phyloP scores from a whole-genome alignment of 2,797 vertebrate genomes.

The Tenualosa thibaudeaui region DNA sequence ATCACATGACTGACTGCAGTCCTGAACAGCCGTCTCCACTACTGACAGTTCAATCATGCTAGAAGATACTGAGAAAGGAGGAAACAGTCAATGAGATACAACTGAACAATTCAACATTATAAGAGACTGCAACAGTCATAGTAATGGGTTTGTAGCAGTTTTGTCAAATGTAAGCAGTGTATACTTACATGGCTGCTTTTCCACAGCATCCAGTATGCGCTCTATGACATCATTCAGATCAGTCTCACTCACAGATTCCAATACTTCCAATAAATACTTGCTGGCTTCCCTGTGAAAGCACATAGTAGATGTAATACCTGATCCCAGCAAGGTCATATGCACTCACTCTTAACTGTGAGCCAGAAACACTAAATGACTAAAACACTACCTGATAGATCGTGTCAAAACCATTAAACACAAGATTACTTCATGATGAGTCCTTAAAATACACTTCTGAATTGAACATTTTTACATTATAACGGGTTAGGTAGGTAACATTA shows the following conservation, averaged over 20 bases:
- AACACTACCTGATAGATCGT: too few species aligned
- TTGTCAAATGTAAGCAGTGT: background rate
- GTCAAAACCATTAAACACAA: too few species aligned
- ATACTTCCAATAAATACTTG: slow-evolving; percentile 82
- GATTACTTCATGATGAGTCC: too few species aligned
- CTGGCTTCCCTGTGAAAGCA: slow-evolving; percentile 81
- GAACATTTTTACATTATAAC: too few species aligned
- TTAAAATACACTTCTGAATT: too few species aligned
- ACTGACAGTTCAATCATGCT: slow-evolving; percentile 87
- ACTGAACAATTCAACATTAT: background rate
- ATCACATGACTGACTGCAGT: slow-evolving; percentile 88
- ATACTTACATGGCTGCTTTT: slow-evolving; percentile 88
- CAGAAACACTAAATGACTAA: too few species aligned
- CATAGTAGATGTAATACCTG: background rate
- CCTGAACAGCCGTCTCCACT: slow-evolving; percentile 87
- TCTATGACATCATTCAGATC: slow-evolving; percentile 88
- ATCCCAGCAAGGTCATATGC: background rate
- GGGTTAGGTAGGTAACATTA: too few species aligned
- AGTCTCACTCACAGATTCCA: slow-evolving; percentile 76
- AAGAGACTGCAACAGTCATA: background rate
- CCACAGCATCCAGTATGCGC: slow-evolving; percentile 87
- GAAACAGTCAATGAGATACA: slow-evolving; percentile 3
- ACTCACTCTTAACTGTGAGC: background rate
- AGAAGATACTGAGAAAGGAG: slow-evolving; percentile 79
- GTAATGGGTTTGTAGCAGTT: background rate